phyloP scores from a whole-genome alignment of 2,113 vertebrate species.

The Otolemur garnettii region DNA sequence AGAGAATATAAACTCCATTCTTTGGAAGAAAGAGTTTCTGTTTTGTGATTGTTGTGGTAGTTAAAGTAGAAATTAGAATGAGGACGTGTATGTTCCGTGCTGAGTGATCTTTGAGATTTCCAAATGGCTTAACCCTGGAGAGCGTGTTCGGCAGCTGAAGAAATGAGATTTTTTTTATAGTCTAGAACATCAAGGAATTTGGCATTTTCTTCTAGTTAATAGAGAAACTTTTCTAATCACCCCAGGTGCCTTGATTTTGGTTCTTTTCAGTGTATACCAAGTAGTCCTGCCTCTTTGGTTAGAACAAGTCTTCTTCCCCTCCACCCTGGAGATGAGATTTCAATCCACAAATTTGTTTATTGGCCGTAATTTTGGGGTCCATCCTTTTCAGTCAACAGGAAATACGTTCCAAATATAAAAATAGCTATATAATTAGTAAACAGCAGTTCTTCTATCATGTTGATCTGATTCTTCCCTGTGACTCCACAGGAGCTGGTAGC shows the following conservation, averaged over 20 bases:
- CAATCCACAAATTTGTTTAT: background rate
- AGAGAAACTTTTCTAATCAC: background rate
- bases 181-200: background rate
- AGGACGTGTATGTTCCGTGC: background rate
- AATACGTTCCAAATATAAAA: background rate
- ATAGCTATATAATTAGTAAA: background rate
- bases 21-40: background rate
- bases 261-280: background rate
- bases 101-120: background rate
- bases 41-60: background rate
- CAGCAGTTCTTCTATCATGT: background rate
- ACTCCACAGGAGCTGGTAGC: background rate
- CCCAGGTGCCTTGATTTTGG: background rate
- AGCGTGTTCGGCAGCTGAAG: background rate
- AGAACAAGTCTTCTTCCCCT: background rate
- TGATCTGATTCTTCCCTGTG: background rate
- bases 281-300: background rate
- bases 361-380: background rate
- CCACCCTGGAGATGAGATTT: background rate
- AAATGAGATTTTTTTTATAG: slow-evolving; percentile 4
- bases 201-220: background rate
- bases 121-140: background rate
- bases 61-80: background rate
- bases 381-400: background rate
- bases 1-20: background rate